phyloP scores from a whole-genome alignment of 2,888 invertebrate species.

The Catocala nupta region DNA sequence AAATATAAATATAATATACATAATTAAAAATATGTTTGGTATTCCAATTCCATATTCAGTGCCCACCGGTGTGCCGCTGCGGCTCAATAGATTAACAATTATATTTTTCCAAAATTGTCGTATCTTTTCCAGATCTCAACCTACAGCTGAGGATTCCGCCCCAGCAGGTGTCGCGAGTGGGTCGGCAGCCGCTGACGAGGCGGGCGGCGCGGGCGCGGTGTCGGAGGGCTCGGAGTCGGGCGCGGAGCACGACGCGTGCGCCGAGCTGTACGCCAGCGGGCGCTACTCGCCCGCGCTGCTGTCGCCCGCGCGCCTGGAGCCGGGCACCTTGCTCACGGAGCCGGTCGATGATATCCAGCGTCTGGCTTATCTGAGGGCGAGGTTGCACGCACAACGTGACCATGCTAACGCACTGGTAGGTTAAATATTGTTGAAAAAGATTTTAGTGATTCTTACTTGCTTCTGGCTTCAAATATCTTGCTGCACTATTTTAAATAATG shows the following conservation, averaged over 20 bases:
- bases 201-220: background rate
- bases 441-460: too few species aligned
- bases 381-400: conserved; percentile 81
- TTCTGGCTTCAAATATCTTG: too few species aligned
- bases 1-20: too few species aligned
- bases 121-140: background rate
- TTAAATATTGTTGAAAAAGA: too few species aligned
- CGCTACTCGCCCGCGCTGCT: conserved; percentile 94
- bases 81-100: too few species aligned
- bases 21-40: too few species aligned
- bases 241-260: conserved; percentile 37
- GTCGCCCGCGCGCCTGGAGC: conserved; percentile 88
- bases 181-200: background rate
- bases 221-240: background rate
- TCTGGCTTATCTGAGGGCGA: conserved; percentile 91
- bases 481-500: too few species aligned
- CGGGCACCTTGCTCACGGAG: conserved; percentile 92
- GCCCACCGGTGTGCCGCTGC: too few species aligned
- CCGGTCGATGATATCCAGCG: conserved; percentile 92
- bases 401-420: background rate
- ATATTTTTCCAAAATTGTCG: too few species aligned
- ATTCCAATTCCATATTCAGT: too few species aligned
- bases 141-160: background rate
- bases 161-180: background rate
- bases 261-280: conserved; percentile 89